These are phyloP conservation scores for Dione juno DNA, from an alignment of 2,888 invertebrate species.

Conservation along the genomic window DNA sequence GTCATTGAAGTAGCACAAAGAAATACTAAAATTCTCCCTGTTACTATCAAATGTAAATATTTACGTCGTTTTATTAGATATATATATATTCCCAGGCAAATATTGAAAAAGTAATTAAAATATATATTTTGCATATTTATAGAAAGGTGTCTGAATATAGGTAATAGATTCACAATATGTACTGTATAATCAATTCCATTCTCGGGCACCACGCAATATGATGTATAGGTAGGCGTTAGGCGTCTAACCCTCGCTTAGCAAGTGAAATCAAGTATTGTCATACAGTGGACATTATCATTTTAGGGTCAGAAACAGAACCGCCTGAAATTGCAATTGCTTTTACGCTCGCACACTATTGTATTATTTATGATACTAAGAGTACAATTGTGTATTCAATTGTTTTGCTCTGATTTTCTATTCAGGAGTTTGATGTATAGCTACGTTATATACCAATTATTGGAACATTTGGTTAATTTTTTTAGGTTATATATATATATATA, in stretches of 20 bases:
- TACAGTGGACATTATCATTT: constrained; percentile 34
- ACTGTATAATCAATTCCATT: constrained; percentile 18
- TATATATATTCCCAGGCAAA: background rate
- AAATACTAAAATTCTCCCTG: too few relatives aligned
- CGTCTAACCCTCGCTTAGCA: constrained; percentile 39
- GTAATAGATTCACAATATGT: background rate
- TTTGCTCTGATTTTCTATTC: constrained; percentile 13
- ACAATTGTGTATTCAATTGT: constrained; percentile 4
- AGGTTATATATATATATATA: too few relatives aligned
- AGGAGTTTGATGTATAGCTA: background rate
- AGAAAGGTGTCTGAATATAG: background rate
- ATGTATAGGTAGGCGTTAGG: constrained; percentile 20
- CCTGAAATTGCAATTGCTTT: constrained; percentile 27
- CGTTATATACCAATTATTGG: background rate
- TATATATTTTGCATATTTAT: background rate
- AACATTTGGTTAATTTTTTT: background rate
- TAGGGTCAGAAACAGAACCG: constrained; percentile 31
- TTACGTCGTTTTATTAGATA: too few relatives aligned
- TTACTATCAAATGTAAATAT: too few relatives aligned
- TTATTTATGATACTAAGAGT: constrained; percentile 19
- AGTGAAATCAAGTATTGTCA: constrained; percentile 43
- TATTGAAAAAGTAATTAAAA: background rate
- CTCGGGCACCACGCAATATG: constrained; percentile 19
- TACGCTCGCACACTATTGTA: constrained; percentile 1
- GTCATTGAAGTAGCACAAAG: too few relatives aligned